Conservation (phyloP, 2,797 vertebrate species). For the Merluccius polli region DNA sequence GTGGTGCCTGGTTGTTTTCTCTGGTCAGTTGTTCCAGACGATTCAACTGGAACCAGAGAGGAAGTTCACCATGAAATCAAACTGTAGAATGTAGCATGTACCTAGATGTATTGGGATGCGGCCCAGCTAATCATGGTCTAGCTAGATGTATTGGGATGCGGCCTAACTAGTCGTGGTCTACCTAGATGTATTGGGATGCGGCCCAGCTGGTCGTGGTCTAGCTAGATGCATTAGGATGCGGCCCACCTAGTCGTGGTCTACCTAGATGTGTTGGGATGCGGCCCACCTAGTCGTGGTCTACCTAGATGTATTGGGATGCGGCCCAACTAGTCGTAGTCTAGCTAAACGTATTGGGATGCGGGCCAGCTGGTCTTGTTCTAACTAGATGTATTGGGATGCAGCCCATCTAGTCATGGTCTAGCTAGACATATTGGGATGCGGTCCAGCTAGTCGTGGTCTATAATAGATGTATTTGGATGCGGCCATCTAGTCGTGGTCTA, state of each 20-base stretch:
- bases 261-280: neutral
- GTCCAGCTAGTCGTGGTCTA: neutral
- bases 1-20: neutral
- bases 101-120: too few relatives aligned
- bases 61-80: neutral
- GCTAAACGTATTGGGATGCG: neutral
- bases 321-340: neutral
- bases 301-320: neutral
- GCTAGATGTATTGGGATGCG: too few relatives aligned
- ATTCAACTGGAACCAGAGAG: neutral
- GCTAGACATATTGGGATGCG: neutral
- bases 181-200: neutral
- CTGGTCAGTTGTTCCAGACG: neutral
- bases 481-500: neutral
- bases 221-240: neutral
- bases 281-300: neutral
- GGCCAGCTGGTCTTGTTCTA: neutral
- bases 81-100: neutral
- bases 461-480: neutral
- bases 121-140: too few relatives aligned
- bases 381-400: neutral
- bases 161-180: neutral
- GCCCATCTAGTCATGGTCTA: neutral
- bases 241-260: too few relatives aligned
- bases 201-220: neutral